Percentiles rank a stretch among this genome's conserved stretches.
These are phyloP conservation scores for Ceramica pisi DNA, from an alignment of 2,888 invertebrate species.

Conservation along the genomic window DNA sequence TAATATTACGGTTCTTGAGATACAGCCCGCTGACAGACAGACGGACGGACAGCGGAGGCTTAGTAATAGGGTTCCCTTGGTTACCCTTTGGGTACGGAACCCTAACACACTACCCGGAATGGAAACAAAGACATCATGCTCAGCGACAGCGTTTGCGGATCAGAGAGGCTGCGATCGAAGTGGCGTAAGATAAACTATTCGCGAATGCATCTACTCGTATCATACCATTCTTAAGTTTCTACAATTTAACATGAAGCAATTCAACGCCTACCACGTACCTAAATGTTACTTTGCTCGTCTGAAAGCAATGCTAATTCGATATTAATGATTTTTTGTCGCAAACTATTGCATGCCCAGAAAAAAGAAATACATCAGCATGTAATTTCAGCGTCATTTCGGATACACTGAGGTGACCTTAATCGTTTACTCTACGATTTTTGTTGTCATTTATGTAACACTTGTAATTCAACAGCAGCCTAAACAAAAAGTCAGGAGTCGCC, in stretches of 20 bases:
- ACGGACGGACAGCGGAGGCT: too few species aligned
- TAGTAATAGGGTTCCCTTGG: too few species aligned
- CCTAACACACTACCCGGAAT: not conserved
- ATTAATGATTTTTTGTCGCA: conserved; percentile 48
- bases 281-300: conserved; percentile 1
- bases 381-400: conserved; percentile 57
- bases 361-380: conserved; percentile 15
- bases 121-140: not conserved
- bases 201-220: not conserved
- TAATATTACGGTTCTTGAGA: too few species aligned
- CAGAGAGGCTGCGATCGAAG: not conserved
- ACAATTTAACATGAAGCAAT: conserved; percentile 23
- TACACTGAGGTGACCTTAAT: conserved; percentile 73
- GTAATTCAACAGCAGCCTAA: conserved; percentile 51
- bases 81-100: too few species aligned
- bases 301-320: conserved; percentile 38
- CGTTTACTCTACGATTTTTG: conserved; percentile 69
- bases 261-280: not conserved
- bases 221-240: not conserved
- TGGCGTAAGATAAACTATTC: not conserved
- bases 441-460: conserved; percentile 72
- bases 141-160: not conserved
- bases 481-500: conserved; percentile 61
- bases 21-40: too few species aligned
- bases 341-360: conserved; percentile 38